These are phyloP conservation scores for Eulimnadia texana DNA, from an alignment of 1,140 invertebrate genomes.

Conservation along the genomic window DNA sequence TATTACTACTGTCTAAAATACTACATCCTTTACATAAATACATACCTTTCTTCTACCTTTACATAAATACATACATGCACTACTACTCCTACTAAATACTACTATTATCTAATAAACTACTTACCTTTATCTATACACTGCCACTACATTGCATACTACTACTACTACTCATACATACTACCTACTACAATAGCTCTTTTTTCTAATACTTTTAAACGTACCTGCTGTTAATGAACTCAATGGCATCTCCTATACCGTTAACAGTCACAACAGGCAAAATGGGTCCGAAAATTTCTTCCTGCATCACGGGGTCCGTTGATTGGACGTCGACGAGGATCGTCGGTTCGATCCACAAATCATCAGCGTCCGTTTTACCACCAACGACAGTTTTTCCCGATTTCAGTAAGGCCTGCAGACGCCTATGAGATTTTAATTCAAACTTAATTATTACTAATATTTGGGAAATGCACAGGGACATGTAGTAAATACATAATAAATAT, in stretches of 20 bases:
- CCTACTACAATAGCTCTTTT: neutral
- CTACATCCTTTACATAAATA: no score
- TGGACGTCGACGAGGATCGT: constrained; percentile 57
- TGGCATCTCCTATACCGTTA: constrained; percentile 69
- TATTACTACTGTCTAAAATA: no score
- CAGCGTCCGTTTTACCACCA: constrained; percentile 58
- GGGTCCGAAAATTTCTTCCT: constrained; percentile 91
- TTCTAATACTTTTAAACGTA: constrained; percentile 20
- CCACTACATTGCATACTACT: no score
- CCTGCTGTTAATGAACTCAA: constrained; percentile 64
- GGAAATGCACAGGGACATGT: neutral
- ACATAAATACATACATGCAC: no score
- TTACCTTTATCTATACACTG: no score
- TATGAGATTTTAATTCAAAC: constrained; percentile 22
- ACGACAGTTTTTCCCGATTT: constrained; percentile 48
- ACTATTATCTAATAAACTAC: no score
- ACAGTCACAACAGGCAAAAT: constrained; percentile 75
- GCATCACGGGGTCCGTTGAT: constrained; percentile 53
- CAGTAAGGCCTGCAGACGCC: constrained; percentile 46
- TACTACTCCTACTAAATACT: no score
- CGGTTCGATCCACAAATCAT: constrained; percentile 64
- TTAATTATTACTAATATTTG: neutral
- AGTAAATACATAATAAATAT: no score
- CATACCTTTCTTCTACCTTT: no score
- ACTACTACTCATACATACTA: no score